Conservation (phyloP, 92 coral and sea anemone genomes). For the Paragorgia papillata region DNA sequence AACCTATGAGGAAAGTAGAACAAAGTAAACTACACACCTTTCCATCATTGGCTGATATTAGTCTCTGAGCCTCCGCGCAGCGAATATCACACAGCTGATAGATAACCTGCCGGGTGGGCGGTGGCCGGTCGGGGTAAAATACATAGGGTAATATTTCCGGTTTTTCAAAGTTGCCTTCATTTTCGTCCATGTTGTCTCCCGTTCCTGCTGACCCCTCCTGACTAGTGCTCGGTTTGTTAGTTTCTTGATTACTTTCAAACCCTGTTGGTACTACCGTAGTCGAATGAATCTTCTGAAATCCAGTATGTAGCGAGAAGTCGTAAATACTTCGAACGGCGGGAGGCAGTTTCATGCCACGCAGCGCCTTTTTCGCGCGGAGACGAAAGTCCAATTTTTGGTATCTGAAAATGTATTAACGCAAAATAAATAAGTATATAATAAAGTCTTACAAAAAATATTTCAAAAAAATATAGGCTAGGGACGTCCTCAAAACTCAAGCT, state of each 20-base stretch:
- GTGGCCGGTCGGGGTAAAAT: conserved; percentile 79
- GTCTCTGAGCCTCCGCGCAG: conserved; percentile 77
- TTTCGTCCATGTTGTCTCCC: conserved; percentile 15
- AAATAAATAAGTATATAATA: too few species aligned
- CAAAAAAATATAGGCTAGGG: too few species aligned
- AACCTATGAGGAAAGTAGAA: background rate
- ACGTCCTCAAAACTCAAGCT: too few species aligned
- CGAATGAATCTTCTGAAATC: conserved; percentile 18
- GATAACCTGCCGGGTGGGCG: conserved; percentile 72
- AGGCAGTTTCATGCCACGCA: conserved; percentile 60
- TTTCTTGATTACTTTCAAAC: background rate
- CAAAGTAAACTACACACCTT: conserved; percentile 61
- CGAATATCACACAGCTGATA: conserved; percentile 94
- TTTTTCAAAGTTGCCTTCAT: conserved; percentile 18
- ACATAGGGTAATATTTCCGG: conserved; percentile 82
- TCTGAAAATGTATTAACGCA: conserved; percentile 32
- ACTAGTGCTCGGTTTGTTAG: conserved; percentile 21
- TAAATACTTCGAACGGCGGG: conserved; percentile 47
- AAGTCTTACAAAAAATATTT: too few species aligned
- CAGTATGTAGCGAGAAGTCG: conserved; percentile 38
- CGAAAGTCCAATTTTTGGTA: conserved; percentile 81
- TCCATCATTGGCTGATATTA: conserved; percentile 84
- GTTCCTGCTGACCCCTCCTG: conserved; percentile 10
- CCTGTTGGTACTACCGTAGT: conserved; percentile 40
- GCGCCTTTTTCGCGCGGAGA: conserved; percentile 61